Base-by-base conservation (phyloP, 2,797 vertebrate species). In the Prunella strophiata region DNA sequence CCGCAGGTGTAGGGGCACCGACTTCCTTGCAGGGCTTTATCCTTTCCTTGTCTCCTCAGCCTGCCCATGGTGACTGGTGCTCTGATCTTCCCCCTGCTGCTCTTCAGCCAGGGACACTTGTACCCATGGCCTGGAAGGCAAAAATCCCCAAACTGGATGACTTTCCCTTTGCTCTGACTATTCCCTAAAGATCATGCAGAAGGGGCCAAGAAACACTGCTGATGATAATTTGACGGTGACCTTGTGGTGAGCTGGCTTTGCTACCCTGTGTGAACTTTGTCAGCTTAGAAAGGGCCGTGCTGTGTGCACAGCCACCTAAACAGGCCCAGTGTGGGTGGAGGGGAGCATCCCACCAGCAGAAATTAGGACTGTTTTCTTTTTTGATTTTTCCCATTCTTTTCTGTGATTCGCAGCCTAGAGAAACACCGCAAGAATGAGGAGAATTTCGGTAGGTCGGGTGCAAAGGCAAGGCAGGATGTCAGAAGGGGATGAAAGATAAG, bases 371-470 rank as follows among this genome's bases (percentile, higher is more conserved):
- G 73, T 95, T 94, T 91, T 89, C 67, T 68, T 91, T 95, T 80
- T 89, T 66, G 73, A 88, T 89, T 71, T 72, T 91, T 96, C 58
- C 82, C 89, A 91, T 96, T 92, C 79, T 94, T 94, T 54, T 48
- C 66, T 92, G 63, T 78, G 85, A 93, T 91, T 87, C 1, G 0
- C 54, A 83, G 87, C 82, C 91, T 70, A 90, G 85, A 93, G 94
- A 95, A 96, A 94, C 51, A 79, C 61, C 0, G 1, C 62, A 94
- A 86, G 76, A 91, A 96, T 93, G 87, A 95, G 48, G 85, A 89
- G 88, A 93, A 95, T 94, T 91, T 88, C 0, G 0, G 55, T 45
- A 76, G 73, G 43, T 68, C 10, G 9, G 12, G 58, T 84, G 76
- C 82, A 96, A 89, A 89, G 70, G 32, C 66, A 70, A 84, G 87